These are phyloP conservation scores for Lanistes nyassanus DNA, from an alignment of 1,140 invertebrate species.

Conservation along the genomic window DNA sequence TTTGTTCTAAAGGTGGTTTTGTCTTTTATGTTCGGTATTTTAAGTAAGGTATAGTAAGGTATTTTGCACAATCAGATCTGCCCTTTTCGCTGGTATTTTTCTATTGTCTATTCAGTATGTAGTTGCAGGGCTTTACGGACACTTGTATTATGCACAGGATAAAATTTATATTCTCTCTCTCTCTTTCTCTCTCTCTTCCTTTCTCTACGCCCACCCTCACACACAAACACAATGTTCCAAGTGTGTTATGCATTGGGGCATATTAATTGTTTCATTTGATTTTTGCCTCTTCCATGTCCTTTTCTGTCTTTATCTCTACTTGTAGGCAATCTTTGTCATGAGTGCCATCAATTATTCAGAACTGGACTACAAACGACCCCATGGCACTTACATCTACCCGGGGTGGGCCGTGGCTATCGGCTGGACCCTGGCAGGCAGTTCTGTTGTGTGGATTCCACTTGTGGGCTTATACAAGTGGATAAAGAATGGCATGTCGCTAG, in stretches of 20 bases:
- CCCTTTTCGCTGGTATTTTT: too few relatives aligned
- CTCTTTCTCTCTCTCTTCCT: too few relatives aligned
- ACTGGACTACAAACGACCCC: constrained; percentile 67
- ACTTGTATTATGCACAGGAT: too few relatives aligned
- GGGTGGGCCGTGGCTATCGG: constrained; percentile 58
- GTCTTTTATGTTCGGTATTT: too few relatives aligned
- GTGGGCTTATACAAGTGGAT: constrained; percentile 69
- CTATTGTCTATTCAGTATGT: too few relatives aligned
- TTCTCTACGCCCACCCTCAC: background rate
- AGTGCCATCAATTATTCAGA: constrained; percentile 71
- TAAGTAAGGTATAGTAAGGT: too few relatives aligned
- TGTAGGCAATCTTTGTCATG: constrained; percentile 73
- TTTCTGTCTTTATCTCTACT: constrained; percentile 27
- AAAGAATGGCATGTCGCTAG: constrained; percentile 31
- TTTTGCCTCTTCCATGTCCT: background rate
- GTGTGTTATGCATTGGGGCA: background rate
- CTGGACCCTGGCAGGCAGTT: constrained; percentile 53
- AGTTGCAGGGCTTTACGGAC: too few relatives aligned
- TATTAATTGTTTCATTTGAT: background rate
- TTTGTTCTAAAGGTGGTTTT: too few relatives aligned
- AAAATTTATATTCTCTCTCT: too few relatives aligned
- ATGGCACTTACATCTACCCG: constrained; percentile 49
- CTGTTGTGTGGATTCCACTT: constrained; percentile 64
- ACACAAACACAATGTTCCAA: background rate
- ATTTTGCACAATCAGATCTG: too few relatives aligned